Percentiles rank a stretch among this genome's conserved stretches.
Evolutionary conservation across 64 coral and sea anemone species (phyloP).

Genomic region (Catalaphyllia jardinei): DNA sequence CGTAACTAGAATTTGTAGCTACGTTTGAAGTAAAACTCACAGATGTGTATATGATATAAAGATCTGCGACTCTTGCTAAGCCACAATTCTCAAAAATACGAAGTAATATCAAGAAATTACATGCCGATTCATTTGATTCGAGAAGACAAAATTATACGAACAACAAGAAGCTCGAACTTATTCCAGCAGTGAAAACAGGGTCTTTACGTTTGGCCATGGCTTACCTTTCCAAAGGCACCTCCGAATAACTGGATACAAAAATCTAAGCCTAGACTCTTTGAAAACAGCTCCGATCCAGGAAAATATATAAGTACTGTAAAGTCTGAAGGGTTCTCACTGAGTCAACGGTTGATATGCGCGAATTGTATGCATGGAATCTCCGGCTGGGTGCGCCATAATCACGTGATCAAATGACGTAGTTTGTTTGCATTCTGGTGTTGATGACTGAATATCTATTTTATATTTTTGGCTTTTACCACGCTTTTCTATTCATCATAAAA

Average conservation of each 20-base stretch:
- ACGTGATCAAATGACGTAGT: background rate
- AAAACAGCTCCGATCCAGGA: background rate
- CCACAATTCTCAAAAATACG: too few species aligned
- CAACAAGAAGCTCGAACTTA: too few species aligned
- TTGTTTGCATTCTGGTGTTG: background rate
- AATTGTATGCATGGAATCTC: background rate
- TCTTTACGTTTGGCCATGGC: too few species aligned
- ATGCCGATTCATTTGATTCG: too few species aligned
- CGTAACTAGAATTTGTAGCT: too few species aligned
- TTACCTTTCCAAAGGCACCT: too few species aligned
- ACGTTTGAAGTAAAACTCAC: too few species aligned
- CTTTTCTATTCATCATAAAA: background rate
- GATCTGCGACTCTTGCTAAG: too few species aligned
- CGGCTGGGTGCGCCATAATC: background rate
- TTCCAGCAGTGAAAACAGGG: too few species aligned
- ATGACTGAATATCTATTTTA: background rate
- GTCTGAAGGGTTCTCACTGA: background rate
- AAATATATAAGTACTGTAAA: background rate
- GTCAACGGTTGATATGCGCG: background rate
- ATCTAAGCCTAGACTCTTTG: background rate
- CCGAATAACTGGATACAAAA: background rate
- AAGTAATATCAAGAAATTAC: too few species aligned
- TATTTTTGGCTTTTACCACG: background rate
- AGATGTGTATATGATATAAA: too few species aligned
- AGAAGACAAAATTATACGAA: too few species aligned